phyloP scores from a whole-genome alignment of 2,797 vertebrate genomes.

The Salarias fasciatus region DNA sequence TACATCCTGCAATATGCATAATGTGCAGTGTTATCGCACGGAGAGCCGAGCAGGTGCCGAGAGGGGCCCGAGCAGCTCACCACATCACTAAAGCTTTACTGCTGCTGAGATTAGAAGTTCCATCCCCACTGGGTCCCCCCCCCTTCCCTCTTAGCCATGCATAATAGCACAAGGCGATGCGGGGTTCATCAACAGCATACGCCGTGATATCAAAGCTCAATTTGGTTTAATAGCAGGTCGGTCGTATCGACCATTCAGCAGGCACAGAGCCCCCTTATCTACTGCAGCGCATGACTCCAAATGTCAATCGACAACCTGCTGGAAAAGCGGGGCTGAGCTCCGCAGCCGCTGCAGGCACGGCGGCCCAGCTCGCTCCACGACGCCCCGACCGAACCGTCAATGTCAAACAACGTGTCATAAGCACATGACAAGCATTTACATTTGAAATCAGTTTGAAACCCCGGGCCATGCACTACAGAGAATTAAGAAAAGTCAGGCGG shows the following conservation, averaged over 20 bases:
- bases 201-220: slow-evolving; percentile 22
- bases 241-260: not conserved
- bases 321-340: not conserved
- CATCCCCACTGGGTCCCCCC: slow-evolving; percentile 1
- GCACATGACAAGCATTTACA: not conserved
- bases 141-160: too few relatives aligned
- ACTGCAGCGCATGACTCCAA: not conserved
- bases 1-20: too few relatives aligned
- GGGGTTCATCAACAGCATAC: slow-evolving; percentile 14
- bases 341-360: too few relatives aligned
- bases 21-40: not conserved
- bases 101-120: slow-evolving; percentile 6
- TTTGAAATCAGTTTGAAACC: too few relatives aligned
- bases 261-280: slow-evolving; percentile 8
- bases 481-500: too few relatives aligned
- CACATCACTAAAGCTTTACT: not conserved
- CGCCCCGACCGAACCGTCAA: too few relatives aligned
- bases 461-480: too few relatives aligned
- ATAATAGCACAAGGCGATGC: slow-evolving; percentile 5
- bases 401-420: too few relatives aligned
- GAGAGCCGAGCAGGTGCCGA: not conserved
- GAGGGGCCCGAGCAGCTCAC: not conserved
- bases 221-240: slow-evolving; percentile 6
- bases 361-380: too few relatives aligned
- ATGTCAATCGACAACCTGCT: slow-evolving; percentile 15